A percentile compares a stretch with the other conserved stretches of the same genome.
Conservation (phyloP, 2,888 invertebrate genomes). For the Thysanoteuthis rhombus region DNA sequence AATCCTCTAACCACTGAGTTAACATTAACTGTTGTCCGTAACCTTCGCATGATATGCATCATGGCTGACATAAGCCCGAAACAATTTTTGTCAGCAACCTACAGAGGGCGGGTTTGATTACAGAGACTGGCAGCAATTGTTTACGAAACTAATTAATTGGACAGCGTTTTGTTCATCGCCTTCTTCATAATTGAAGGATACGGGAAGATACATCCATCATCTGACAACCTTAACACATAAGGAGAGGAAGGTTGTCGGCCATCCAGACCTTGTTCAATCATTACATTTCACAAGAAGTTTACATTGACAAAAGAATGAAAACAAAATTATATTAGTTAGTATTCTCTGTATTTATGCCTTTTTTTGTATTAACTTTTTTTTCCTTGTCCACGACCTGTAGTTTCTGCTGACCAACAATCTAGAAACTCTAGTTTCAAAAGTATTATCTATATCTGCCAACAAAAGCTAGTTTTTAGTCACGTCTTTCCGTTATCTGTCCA, state of each 20-base stretch:
- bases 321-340: too few relatives aligned
- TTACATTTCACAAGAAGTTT: background rate
- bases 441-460: too few relatives aligned
- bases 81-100: background rate
- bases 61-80: background rate
- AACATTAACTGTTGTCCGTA: background rate
- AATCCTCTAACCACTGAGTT: background rate
- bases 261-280: background rate
- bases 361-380: too few relatives aligned
- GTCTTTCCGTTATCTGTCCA: too few relatives aligned
- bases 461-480: too few relatives aligned
- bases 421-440: too few relatives aligned
- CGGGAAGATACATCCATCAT: background rate
- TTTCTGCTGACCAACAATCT: too few relatives aligned
- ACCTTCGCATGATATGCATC: background rate
- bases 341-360: too few relatives aligned
- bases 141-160: background rate
- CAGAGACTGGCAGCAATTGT: background rate
- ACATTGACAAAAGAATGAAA: too few relatives aligned
- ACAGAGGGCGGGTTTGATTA: background rate
- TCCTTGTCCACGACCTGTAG: too few relatives aligned
- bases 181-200: background rate
- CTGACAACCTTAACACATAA: background rate
- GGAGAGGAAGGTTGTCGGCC: background rate
- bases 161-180: background rate